phyloP scores from a whole-genome alignment of 2,797 vertebrate genomes.

The Fringilla coelebs region DNA sequence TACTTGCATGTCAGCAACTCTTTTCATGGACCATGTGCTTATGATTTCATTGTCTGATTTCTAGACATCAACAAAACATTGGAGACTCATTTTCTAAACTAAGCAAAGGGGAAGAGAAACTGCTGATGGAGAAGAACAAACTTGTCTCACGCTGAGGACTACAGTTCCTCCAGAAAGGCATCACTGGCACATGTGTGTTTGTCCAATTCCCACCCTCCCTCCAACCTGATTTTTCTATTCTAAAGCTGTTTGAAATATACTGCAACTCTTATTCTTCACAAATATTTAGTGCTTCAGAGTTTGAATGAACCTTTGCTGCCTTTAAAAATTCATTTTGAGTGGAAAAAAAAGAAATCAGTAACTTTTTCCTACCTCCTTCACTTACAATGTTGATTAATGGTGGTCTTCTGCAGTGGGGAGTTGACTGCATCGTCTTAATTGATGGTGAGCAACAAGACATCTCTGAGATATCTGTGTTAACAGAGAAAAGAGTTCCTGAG shows the following conservation, averaged over 20 bases:
- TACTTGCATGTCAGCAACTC: not conserved
- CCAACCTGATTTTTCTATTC: not conserved
- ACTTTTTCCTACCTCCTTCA: not conserved
- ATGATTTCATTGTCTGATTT: not conserved
- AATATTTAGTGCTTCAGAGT: not conserved
- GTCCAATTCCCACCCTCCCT: not conserved
- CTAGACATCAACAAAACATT: not conserved
- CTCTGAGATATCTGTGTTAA: not conserved
- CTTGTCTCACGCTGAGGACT: accelerated
- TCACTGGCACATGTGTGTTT: not conserved
- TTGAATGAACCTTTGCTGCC: not conserved
- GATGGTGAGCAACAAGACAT: not conserved
- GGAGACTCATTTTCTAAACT: not conserved
- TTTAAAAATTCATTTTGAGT: not conserved
- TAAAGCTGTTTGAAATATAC: not conserved
- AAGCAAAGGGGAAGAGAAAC: constrained; percentile 3
- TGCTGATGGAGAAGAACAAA: not conserved
- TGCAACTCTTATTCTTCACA: not conserved
- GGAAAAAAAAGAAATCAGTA: not conserved
- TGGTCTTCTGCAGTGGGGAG: not conserved
- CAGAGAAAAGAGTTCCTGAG: not conserved
- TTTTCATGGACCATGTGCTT: not conserved
- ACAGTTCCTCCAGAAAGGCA: not conserved
- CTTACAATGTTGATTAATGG: not conserved
- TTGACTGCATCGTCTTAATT: not conserved